phyloP scores from a whole-genome alignment of 2,888 invertebrate species.

The Pachydiplax longipennis region DNA sequence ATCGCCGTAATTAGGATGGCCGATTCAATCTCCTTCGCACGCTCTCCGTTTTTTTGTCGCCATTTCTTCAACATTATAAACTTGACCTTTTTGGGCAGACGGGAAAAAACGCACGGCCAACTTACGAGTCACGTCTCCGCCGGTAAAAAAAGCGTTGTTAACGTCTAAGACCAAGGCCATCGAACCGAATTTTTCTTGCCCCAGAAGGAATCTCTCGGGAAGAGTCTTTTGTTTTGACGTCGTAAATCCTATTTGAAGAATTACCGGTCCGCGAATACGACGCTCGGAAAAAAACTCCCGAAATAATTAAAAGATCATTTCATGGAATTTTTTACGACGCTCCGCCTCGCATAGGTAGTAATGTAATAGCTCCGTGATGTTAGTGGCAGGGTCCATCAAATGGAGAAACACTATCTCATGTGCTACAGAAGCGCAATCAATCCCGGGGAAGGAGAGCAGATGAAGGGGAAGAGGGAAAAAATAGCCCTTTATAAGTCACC shows the following conservation, averaged over 20 bases:
- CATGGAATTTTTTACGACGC: neutral
- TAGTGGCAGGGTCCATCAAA: conserved; percentile 7
- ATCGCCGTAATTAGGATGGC: neutral
- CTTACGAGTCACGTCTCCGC: neutral
- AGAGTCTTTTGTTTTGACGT: conserved; percentile 43
- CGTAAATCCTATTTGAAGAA: conserved; percentile 32
- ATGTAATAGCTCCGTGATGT: conserved; percentile 6
- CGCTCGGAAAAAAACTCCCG: neutral
- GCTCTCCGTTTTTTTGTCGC: neutral
- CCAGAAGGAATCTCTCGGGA: neutral
- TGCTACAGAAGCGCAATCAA: conserved; percentile 9
- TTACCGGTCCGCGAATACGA: conserved; percentile 17
- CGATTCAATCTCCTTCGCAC: neutral
- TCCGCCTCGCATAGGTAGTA: neutral
- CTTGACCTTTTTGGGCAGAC: neutral
- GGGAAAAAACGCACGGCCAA: neutral
- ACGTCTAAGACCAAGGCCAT: conserved; percentile 13
- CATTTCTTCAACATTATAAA: neutral
- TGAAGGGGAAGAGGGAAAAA: neutral
- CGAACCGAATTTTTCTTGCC: conserved; percentile 10
- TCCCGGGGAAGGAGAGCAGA: neutral
- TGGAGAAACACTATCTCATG: neutral
- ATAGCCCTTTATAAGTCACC: conserved; percentile 39
- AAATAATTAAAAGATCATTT: conserved; percentile 45
- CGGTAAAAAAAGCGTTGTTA: conserved; percentile 11